Conservation (phyloP, 2,113 vertebrate species). For the Nyctibius bracteatus region DNA sequence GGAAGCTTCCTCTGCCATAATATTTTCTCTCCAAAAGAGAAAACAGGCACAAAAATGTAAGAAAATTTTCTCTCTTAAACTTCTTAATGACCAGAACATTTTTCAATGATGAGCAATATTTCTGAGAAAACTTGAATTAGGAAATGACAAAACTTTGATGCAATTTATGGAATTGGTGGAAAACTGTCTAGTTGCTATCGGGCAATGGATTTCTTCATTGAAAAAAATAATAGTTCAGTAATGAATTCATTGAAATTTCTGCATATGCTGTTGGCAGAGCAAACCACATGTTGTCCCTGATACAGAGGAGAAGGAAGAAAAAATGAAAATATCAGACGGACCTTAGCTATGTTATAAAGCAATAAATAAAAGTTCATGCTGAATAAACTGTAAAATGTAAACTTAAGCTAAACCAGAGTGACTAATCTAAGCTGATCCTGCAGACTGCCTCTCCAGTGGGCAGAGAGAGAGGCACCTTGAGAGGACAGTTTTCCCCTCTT, state of each 20-base stretch:
- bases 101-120: slow-evolving; percentile 11
- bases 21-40: slow-evolving; percentile 15
- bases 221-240: neutral
- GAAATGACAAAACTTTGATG: slow-evolving; percentile 31
- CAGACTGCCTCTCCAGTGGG: neutral
- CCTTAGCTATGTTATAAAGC: neutral
- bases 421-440: neutral
- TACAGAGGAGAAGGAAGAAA: neutral
- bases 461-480: neutral
- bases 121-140: slow-evolving; percentile 42
- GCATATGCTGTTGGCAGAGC: neutral
- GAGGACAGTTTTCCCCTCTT: neutral
- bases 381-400: neutral
- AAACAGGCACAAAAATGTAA: slow-evolving; percentile 50
- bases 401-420: neutral
- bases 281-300: neutral
- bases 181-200: neutral
- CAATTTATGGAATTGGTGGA: slow-evolving; percentile 37
- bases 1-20: neutral
- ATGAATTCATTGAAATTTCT: neutral
- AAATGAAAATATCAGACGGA: neutral
- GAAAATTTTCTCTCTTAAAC: slow-evolving; percentile 43
- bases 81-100: slow-evolving; percentile 33
- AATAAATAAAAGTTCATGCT: neutral
- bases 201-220: neutral